A percentile compares a stretch with the other conserved stretches of the same genome.
phyloP scores from a whole-genome alignment of 2,113 vertebrate species.

The Laterallus jamaicensis region DNA sequence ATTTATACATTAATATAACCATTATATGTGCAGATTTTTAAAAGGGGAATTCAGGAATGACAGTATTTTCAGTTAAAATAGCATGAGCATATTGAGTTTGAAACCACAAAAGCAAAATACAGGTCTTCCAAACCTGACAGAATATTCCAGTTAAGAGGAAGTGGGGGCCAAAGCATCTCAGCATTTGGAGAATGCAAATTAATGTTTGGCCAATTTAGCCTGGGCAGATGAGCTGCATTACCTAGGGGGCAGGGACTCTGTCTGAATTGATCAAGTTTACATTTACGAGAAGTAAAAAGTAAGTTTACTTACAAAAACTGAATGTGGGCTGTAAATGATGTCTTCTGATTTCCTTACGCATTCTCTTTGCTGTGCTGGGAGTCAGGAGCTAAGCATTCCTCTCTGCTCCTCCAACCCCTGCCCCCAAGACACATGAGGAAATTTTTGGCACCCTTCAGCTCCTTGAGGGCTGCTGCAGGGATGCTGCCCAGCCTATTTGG shows the following conservation, averaged over 20 bases:
- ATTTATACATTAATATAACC: background rate
- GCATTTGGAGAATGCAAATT: background rate
- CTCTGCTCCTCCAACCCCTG: background rate
- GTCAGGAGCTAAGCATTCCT: background rate
- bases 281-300: background rate
- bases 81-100: background rate
- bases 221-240: constrained; percentile 10
- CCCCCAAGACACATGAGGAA: background rate
- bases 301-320: background rate
- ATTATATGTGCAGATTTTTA: background rate
- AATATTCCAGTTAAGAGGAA: background rate
- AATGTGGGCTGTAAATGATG: background rate
- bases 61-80: background rate
- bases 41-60: background rate
- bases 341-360: background rate
- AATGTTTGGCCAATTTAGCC: background rate
- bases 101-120: background rate
- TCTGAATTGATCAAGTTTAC: background rate
- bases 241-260: background rate
- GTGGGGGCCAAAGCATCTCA: background rate
- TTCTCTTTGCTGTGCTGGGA: background rate
- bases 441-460: background rate
- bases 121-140: constrained; percentile 15
- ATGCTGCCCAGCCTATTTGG: background rate
- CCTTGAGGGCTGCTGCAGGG: background rate